A percentile compares a stretch with the other conserved stretches of the same genome.
phyloP scores from a whole-genome alignment of 2,888 invertebrate genomes.

The Ochlodes sylvanus region DNA sequence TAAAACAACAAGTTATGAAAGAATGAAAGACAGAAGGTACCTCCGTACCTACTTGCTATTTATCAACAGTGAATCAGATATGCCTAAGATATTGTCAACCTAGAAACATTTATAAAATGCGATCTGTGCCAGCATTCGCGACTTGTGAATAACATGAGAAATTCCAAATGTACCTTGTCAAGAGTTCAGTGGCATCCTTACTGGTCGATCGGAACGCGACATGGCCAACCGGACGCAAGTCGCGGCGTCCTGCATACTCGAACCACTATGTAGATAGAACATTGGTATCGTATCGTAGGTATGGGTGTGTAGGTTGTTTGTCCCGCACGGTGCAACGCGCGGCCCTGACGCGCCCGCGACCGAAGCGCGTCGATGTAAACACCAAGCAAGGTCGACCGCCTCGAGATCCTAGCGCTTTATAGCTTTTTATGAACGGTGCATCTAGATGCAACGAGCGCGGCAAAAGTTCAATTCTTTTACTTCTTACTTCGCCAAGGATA shows the following conservation, averaged over 20 bases:
- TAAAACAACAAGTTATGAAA: no score
- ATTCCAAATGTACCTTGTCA: conserved; percentile 37
- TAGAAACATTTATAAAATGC: background rate
- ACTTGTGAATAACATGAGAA: conserved; percentile 10
- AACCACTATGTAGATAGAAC: conserved; percentile 64
- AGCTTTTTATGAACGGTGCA: conserved; percentile 49
- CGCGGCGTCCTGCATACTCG: conserved; percentile 76
- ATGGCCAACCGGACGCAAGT: conserved; percentile 71
- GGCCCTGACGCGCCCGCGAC: conserved; percentile 75
- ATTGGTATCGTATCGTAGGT: conserved; percentile 56
- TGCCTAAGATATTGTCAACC: no score
- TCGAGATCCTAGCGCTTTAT: conserved; percentile 58
- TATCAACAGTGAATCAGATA: no score
- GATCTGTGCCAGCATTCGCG: background rate
- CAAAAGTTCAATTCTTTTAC: conserved; percentile 11
- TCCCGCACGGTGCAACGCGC: conserved; percentile 70
- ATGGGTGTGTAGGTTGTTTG: conserved; percentile 76
- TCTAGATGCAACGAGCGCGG: conserved; percentile 30
- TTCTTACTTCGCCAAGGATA: background rate
- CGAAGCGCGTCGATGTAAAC: conserved; percentile 72
- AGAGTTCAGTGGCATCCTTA: conserved; percentile 71
- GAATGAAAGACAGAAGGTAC: no score
- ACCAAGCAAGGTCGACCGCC: conserved; percentile 78
- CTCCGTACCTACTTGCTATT: no score
- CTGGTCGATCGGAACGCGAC: conserved; percentile 59